A percentile compares a stretch with the other conserved stretches of the same genome.
Evolutionary conservation across 2,113 vertebrate species (phyloP).

Genomic region (Holacanthus passer): DNA sequence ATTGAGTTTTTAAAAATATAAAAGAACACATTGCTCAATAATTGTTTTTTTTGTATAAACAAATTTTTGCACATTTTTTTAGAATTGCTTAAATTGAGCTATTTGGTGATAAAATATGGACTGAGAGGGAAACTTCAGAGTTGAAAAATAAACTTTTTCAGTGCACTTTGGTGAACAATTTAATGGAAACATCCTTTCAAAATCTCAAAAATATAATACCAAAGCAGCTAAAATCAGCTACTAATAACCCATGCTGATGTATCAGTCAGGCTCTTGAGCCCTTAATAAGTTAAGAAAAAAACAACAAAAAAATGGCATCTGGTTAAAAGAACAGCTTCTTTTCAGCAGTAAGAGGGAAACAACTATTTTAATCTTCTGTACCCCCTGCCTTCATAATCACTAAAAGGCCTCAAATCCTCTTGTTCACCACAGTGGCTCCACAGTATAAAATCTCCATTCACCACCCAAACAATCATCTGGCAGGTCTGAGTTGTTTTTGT

Average conservation of each 20-base stretch:
- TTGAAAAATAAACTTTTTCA: too few relatives aligned
- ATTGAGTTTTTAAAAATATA: too few relatives aligned
- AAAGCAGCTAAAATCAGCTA: neutral
- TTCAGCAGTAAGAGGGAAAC: slow-evolving; percentile 6
- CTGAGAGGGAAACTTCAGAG: too few relatives aligned
- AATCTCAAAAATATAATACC: too few relatives aligned
- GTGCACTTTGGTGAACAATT: too few relatives aligned
- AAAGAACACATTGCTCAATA: too few relatives aligned
- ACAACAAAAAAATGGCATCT: neutral
- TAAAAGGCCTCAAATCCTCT: slow-evolving; percentile 45
- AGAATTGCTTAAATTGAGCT: too few relatives aligned
- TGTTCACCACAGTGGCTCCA: neutral
- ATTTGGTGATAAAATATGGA: too few relatives aligned
- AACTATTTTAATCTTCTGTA: slow-evolving; percentile 41
- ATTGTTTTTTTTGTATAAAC: too few relatives aligned
- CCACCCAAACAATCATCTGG: slow-evolving; percentile 38
- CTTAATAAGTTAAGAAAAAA: neutral
- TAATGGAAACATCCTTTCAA: too few relatives aligned
- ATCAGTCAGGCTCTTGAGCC: neutral
- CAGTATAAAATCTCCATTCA: slow-evolving; percentile 17
- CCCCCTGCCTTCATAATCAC: slow-evolving; percentile 41
- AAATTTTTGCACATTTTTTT: too few relatives aligned
- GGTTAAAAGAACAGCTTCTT: slow-evolving; percentile 11
- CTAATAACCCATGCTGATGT: neutral
- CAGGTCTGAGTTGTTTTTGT: slow-evolving; percentile 8